Evolutionary conservation across 2,113 vertebrate genomes (phyloP).

Genomic region (Climacteris rufus): DNA sequence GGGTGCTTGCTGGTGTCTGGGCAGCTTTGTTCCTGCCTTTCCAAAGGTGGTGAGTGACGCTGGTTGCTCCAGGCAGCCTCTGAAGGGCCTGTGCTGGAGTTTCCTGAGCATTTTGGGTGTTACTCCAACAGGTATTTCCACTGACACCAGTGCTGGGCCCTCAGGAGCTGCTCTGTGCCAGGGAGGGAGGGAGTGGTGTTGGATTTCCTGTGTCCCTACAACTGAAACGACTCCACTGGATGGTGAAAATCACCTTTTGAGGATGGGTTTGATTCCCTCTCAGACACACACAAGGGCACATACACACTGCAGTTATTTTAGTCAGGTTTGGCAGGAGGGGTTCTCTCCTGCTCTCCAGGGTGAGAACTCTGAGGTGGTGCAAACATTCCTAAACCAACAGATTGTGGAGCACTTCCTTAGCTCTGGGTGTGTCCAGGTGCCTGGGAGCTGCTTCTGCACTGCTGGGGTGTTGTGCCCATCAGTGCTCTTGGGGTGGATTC

Average conservation of each 20-base stretch:
- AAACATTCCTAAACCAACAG: rapidly evolving
- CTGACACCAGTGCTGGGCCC: neutral
- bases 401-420: rapidly evolving
- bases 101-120: neutral
- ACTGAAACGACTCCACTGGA: rapidly evolving
- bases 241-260: too few relatives aligned
- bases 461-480: rapidly evolving
- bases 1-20: neutral
- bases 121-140: rapidly evolving
- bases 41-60: neutral
- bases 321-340: neutral
- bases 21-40: neutral
- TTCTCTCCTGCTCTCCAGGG: neutral
- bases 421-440: neutral
- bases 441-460: rapidly evolving
- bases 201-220: neutral
- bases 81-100: neutral
- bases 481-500: rapidly evolving
- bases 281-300: too few relatives aligned
- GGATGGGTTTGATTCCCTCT: neutral
- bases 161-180: neutral
- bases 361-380: neutral
- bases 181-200: neutral
- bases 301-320: rapidly evolving
- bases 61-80: neutral